Conservation (phyloP, 2,797 vertebrate species). For the Calcarius lapponicus region DNA sequence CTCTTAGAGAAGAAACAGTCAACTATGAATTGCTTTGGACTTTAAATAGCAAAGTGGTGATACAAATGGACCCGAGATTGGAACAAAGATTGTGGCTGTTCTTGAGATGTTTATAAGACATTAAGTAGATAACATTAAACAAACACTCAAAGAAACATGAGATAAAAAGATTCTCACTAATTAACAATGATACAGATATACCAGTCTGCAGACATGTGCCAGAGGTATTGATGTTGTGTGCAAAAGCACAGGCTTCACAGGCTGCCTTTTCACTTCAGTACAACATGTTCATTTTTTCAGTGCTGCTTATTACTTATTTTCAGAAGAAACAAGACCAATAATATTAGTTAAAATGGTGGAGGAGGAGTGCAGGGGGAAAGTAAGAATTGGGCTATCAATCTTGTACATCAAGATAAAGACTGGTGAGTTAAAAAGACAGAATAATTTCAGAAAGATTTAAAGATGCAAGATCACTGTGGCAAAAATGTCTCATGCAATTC, state of each 20-base stretch:
- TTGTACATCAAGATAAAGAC: not conserved
- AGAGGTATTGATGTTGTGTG: not conserved
- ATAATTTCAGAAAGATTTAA: not conserved
- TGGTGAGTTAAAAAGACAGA: not conserved
- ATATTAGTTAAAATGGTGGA: not conserved
- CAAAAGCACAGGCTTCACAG: not conserved
- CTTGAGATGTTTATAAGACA: not conserved
- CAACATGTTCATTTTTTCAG: not conserved
- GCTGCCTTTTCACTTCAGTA: not conserved
- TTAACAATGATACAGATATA: not conserved
- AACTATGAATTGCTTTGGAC: not conserved
- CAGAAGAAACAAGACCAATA: not conserved
- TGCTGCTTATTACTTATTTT: not conserved
- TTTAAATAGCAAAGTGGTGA: not conserved
- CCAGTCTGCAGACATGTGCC: not conserved
- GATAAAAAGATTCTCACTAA: not conserved
- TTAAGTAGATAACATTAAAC: not conserved
- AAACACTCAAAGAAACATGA: not conserved
- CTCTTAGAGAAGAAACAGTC: not conserved
- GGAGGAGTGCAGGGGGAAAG: accelerated
- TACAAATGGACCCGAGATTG: not conserved
- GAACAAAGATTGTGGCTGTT: not conserved
- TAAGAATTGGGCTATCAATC: not conserved
- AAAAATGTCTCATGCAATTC: not conserved
- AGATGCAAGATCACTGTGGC: not conserved